Conservation (phyloP, 2,888 invertebrate genomes). For the Catocala fraxini region DNA sequence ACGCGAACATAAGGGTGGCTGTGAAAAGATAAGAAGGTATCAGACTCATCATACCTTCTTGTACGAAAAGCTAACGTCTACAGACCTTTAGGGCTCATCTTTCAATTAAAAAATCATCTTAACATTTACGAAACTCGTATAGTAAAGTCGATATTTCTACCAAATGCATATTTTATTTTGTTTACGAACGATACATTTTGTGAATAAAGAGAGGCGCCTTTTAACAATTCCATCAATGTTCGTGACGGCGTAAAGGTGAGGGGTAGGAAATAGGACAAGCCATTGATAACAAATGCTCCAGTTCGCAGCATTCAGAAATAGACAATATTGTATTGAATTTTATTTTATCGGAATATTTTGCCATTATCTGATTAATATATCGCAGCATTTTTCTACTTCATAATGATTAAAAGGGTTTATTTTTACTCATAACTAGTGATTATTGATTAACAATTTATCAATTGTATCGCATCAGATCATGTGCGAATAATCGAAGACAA, state of each 20-base stretch:
- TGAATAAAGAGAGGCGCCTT: constrained; percentile 33
- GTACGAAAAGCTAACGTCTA: no score
- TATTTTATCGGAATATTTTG: constrained; percentile 5
- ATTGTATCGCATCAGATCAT: no score
- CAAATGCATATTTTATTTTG: constrained; percentile 30
- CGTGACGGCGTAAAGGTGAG: constrained; percentile 35
- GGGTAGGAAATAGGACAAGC: constrained; percentile 47
- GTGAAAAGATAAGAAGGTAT: no score
- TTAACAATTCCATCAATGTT: constrained; percentile 48
- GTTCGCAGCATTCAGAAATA: constrained; percentile 23
- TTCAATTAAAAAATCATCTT: no score
- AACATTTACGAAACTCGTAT: no score
- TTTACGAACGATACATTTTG: constrained; percentile 39
- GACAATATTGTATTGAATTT: constrained; percentile 22
- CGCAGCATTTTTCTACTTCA: no score
- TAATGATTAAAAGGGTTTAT: no score
- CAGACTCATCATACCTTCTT: no score
- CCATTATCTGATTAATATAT: neutral
- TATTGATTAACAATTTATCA: no score
- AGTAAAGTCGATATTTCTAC: neutral
- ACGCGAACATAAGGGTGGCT: neutral
- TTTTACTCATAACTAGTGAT: no score
- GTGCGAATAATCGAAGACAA: constrained; percentile 3
- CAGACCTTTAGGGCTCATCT: no score
- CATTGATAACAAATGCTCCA: constrained; percentile 46